Conservation (phyloP, 64 coral and sea anemone genomes). For the Pocillopora damicornis region DNA sequence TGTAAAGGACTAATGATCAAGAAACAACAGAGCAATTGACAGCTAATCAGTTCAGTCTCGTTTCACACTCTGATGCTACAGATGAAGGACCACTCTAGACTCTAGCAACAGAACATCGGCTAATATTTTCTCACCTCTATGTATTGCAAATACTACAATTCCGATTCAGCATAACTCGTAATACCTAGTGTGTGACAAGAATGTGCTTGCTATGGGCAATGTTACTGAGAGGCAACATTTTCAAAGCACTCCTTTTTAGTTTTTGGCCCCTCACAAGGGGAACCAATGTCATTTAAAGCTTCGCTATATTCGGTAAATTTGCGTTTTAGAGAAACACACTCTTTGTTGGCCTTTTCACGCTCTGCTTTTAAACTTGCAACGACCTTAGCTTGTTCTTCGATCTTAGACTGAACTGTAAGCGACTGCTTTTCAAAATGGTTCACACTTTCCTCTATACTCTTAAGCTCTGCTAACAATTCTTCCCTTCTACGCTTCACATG, state of each 20-base stretch:
- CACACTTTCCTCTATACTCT: constrained; percentile 24
- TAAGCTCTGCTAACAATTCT: constrained; percentile 36
- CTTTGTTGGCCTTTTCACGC: constrained; percentile 2
- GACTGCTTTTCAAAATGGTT: constrained; percentile 31
- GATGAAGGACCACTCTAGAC: too few relatives aligned
- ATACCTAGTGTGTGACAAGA: too few relatives aligned
- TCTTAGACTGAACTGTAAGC: neutral
- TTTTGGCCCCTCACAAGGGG: neutral
- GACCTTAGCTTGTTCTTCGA: neutral
- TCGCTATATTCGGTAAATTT: constrained; percentile 36
- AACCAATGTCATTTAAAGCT: constrained; percentile 33
- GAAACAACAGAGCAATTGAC: too few relatives aligned
- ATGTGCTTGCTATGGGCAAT: too few relatives aligned
- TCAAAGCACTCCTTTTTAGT: constrained; percentile 8
- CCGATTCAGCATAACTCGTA: too few relatives aligned
- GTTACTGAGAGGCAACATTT: too few relatives aligned
- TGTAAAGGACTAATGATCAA: too few relatives aligned
- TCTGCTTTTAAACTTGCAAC: constrained; percentile 10
- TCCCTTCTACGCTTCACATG: constrained; percentile 1
- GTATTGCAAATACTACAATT: too few relatives aligned
- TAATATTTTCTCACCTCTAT: too few relatives aligned
- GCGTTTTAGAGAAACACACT: constrained; percentile 11
- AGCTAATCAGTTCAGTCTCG: too few relatives aligned
- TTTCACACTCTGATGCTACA: too few relatives aligned
- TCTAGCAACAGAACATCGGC: too few relatives aligned